phyloP scores from a whole-genome alignment of 2,113 vertebrate species.

The Nesogale talazaci region DNA sequence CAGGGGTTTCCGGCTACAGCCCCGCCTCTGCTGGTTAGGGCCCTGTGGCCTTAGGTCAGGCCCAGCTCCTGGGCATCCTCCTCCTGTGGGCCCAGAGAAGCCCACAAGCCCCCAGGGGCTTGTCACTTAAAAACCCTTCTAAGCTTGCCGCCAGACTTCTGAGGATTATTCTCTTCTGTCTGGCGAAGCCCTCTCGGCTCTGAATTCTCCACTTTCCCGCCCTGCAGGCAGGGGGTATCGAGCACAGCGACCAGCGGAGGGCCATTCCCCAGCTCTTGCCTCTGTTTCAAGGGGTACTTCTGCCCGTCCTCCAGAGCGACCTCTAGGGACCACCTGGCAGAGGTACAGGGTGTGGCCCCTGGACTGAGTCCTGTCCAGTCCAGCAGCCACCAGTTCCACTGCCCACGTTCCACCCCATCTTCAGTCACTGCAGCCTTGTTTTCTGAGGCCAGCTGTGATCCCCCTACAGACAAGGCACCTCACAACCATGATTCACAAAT shows the following conservation, averaged over 20 bases:
- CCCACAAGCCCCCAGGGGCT: fast-evolving
- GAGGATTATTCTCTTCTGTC: neutral
- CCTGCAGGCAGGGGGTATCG: neutral
- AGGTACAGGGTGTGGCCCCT: fast-evolving
- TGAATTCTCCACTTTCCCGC: neutral
- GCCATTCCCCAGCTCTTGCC: neutral
- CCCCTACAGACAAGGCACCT: neutral
- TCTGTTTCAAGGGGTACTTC: neutral
- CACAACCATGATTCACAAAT: neutral
- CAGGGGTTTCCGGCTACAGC: fast-evolving
- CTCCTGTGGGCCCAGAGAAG: neutral
- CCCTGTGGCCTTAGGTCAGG: neutral
- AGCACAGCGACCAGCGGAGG: too few species aligned
- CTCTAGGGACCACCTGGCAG: neutral
- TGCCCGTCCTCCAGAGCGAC: neutral
- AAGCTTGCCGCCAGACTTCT: neutral
- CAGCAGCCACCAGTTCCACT: fast-evolving
- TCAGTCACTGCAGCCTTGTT: neutral
- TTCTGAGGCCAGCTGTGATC: neutral
- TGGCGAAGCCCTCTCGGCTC: neutral
- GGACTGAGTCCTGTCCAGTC: neutral
- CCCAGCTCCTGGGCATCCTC: neutral
- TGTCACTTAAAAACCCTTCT: neutral
- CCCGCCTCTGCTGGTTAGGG: neutral
- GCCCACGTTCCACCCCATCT: too few species aligned